Conservation (phyloP, 2,888 invertebrate genomes). For the Theretra japonica region DNA sequence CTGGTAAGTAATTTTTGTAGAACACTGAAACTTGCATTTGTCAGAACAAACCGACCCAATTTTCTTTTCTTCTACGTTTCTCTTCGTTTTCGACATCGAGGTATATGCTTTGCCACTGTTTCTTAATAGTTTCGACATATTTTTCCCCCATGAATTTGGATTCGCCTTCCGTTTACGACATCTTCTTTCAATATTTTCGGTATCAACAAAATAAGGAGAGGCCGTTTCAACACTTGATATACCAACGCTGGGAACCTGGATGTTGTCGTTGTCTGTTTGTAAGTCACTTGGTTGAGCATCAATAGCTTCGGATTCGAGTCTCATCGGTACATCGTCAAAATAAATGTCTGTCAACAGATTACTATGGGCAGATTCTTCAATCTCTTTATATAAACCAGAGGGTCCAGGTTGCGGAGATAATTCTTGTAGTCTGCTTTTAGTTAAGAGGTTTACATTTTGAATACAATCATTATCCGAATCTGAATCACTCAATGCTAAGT, state of each 20-base stretch:
- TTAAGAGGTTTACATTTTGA: constrained; percentile 3
- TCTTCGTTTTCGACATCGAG: constrained; percentile 22
- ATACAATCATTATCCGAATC: constrained; percentile 6
- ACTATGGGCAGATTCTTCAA: background rate
- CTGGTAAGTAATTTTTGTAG: background rate
- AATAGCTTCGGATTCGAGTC: constrained; percentile 3
- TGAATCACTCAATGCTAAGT: constrained; percentile 18
- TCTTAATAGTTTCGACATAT: constrained; percentile 1
- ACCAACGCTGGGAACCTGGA: constrained; percentile 18
- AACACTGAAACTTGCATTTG: constrained; percentile 19
- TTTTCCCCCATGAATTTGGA: constrained; percentile 24
- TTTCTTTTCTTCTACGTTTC: constrained; percentile 21
- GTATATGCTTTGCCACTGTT: constrained; percentile 27
- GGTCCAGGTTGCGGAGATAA: background rate
- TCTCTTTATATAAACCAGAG: background rate
- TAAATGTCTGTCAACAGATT: constrained; percentile 2
- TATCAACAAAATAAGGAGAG: constrained; percentile 13
- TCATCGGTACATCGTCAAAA: constrained; percentile 1
- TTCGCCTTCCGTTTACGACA: constrained; percentile 25
- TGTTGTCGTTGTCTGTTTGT: constrained; percentile 13
- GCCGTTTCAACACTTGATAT: constrained; percentile 11
- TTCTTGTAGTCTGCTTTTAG: background rate
- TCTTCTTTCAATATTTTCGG: constrained; percentile 9
- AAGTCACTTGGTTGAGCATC: constrained; percentile 12
- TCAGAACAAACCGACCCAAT: constrained; percentile 19